Base-by-base conservation (phyloP, 1,140 invertebrate genomes). In the Saccostrea cuccullata region DNA sequence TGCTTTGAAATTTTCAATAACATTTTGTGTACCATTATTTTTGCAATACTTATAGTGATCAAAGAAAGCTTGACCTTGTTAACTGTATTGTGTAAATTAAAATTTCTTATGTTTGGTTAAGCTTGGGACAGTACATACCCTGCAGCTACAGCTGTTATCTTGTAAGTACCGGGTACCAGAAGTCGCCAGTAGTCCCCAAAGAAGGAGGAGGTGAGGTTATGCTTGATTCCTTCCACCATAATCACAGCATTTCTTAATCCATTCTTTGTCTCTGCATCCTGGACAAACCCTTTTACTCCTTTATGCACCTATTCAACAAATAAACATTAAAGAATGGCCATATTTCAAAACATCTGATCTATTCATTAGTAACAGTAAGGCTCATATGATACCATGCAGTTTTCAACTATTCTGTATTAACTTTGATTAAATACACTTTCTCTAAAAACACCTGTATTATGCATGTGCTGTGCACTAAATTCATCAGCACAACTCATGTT, bases 151-250 rank as follows among this genome's bases (percentile, higher is more conserved):
- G 91, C 92, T 40, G 87, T 90, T 11, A 94, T 55, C 17, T 47
- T 97, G 93, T 99, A 99, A 17, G 95, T 96, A 12, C 98, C 99
- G 0, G 98, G 98, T 23, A 97, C 92, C 0, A 99, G 94, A 23
- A 99, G 94, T 89, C 98, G 96, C 97, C 98, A 99, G 95, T 98
- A 99, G 95, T 99, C 98, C 0, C 99, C 99, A 91, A 90, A 92
- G 23, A 84, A 55, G 58, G 91, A 91, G 30, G 94, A 90, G 0
- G 92, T 93, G 23, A 95, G 82, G 85, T 93, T 93, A 58, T 95
- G 93, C 17, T 92, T 90, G 47, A 94, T 94, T 5, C 92, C 93
- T 90, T 96, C 95, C 4, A 99, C 96, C 2, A 95, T 94, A 67
- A 99, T 96, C 8, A 96, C 97, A 0, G 97, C 98, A 91, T 97